Conservation (phyloP, 2,113 vertebrate genomes). For the Propithecus coquereli region DNA sequence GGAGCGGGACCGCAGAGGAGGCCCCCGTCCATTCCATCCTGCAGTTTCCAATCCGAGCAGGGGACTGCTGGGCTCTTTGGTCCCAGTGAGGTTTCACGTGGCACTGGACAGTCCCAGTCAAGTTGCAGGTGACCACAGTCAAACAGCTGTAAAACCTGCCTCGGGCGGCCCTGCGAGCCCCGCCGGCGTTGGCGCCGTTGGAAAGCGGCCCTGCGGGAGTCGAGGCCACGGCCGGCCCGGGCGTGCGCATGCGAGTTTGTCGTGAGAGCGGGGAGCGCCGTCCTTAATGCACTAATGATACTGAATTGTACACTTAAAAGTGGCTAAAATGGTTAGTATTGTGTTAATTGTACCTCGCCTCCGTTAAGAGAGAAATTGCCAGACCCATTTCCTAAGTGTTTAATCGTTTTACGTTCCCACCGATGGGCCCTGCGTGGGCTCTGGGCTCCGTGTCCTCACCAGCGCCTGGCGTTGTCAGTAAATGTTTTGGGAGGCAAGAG, state of each 20-base stretch:
- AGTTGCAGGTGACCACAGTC: background rate
- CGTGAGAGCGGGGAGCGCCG: accelerated
- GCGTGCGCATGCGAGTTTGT: no score
- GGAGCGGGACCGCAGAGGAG: background rate
- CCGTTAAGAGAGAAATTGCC: background rate
- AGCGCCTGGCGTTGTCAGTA: background rate
- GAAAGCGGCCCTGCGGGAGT: background rate
- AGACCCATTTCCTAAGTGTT: background rate
- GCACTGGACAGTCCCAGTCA: background rate
- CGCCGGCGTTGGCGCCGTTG: background rate
- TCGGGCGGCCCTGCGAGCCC: background rate
- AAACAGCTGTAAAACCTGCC: background rate
- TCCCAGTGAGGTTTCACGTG: background rate
- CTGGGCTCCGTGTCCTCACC: background rate
- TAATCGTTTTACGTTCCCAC: background rate
- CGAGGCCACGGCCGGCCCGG: background rate
- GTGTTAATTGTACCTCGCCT: background rate
- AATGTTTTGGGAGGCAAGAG: background rate
- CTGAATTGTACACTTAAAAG: background rate
- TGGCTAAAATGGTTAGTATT: background rate
- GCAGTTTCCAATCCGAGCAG: background rate
- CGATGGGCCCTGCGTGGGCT: accelerated
- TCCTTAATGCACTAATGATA: background rate
- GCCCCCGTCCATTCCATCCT: background rate
- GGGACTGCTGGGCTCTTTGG: background rate